Evolutionary conservation across 2,797 vertebrate species (phyloP), one percentile per base, ranked within the genome.

Genomic region (Limosa lapponica): DNA sequence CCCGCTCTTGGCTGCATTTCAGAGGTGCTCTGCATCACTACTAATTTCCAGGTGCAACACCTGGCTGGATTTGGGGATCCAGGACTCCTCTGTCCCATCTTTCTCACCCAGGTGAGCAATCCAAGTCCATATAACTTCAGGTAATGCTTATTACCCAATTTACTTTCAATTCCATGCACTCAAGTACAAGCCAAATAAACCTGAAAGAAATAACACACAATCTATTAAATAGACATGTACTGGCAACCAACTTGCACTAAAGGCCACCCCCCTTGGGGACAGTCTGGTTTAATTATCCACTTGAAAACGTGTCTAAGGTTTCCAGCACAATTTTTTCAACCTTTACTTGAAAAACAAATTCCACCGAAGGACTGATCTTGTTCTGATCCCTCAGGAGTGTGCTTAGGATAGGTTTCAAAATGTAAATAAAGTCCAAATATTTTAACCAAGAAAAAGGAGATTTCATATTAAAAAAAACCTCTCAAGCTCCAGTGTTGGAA

Each of bases 281-380:
- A 62, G 30, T 78, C 2, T 2, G 37, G 28, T 96, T 96, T 84
- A 91, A 94, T 90, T 91, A 88, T 49, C 55, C 62, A 65, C 93
- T 95, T 93, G 57, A 94, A 95, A 86, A 89, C 3, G 0, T 16
- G 55, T 73, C 85, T 91, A 84, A 89, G 51, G 32, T 93, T 90
- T 96, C 5, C 2, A 91, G 70, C 22, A 57, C 18, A 62, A 19
- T 57, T 84, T 93, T 95, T 93, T 83, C 32, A 58, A 80, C 16
- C 24, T 80, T 57, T 64, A 32, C 62, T 87, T 91, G 62, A 86
- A 93, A 95, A 90, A 80, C 10, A 92, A 55, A 82, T 83, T 69
- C 65, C 54, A 86, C 43, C 5, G 25, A 72, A 89, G 25, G 36
- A 69, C 24, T 13, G 11, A 30, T 86, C 46, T 91, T 82, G 34